Percentiles rank a stretch among this genome's conserved stretches.
phyloP scores from a whole-genome alignment of 1,140 invertebrate species.

The Cryptotermes secundus region DNA sequence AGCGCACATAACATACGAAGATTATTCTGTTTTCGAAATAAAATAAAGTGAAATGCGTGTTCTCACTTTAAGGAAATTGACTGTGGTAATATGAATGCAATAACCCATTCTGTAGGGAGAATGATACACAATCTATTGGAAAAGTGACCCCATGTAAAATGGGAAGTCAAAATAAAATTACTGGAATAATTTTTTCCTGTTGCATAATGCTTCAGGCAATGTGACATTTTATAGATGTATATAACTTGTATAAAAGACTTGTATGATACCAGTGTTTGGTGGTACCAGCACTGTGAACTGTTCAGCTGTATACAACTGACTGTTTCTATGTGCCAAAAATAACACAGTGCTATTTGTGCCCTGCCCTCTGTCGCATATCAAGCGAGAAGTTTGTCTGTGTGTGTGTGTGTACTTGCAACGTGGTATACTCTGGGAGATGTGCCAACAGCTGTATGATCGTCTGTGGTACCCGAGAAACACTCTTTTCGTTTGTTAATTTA shows the following conservation, averaged over 20 bases:
- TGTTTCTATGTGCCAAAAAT: constrained; percentile 7
- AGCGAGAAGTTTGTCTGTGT: not conserved
- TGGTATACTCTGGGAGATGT: not conserved
- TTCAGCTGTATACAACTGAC: not conserved
- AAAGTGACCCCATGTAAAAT: not conserved
- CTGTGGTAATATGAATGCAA: too few species aligned
- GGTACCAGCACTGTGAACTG: not conserved
- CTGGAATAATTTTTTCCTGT: not conserved
- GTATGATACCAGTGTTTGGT: not conserved
- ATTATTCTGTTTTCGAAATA: too few species aligned
- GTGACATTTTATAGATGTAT: not conserved
- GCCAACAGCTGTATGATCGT: not conserved
- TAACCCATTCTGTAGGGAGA: too few species aligned
- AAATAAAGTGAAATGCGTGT: too few species aligned
- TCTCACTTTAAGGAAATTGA: too few species aligned
- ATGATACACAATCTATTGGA: too few species aligned
- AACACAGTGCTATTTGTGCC: not conserved
- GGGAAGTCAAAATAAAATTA: not conserved
- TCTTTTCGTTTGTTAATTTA: not conserved
- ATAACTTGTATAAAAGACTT: not conserved
- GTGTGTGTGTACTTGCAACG: not conserved
- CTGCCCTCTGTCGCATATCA: not conserved
- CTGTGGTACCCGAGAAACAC: not conserved
- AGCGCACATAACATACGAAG: too few species aligned
- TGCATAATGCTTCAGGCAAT: not conserved